Evolutionary conservation across 2,797 vertebrate genomes (phyloP), one percentile per base, ranked within the genome.

Genomic region (Echeneis naucrates): DNA sequence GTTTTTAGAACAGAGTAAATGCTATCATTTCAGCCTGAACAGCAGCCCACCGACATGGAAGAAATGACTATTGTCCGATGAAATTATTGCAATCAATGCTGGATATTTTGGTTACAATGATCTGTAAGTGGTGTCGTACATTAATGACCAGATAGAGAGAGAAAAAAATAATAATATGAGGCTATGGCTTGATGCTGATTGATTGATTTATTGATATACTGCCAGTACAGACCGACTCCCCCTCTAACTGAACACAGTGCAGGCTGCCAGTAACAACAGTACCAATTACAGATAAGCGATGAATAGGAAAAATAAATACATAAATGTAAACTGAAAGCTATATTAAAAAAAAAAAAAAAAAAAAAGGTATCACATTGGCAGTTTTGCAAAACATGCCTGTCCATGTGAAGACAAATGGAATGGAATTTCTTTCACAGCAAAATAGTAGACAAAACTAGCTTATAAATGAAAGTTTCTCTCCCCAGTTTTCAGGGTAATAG

Each of bases 151-250:
- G 14, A 40, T 40, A 40, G 38, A 40, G 16, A 37, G 35, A 40
- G 8, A 2, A 40, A 37, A 57, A 12, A 56, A 55, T 10, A 2
- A 70, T n/a, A n/a, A n/a, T n/a, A 30, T 30, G 30, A 30, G 65
- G 24, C 21, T 51, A 57, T n/a, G 8, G 23, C 1, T 48, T 70
- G 37, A 70, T 63, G 35, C 42, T 62, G 50, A 51, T 62, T 14
- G 47, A 76, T 47, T 30, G 47, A 44, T 92, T 93, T 91, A 90
- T 88, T 92, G 63, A 82, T 75, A 65, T 48, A 51, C 32, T 66
- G 52, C 57, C 53, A 60, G 68, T 57, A 78, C 67, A 87, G 48
- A 76, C 57, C 40, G 50, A 42, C 27, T 67, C 35, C 53, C 4
- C 5, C 37, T 42, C 50, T 68, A 40, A 67, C 26, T 56, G 45